Conservation (phyloP, 2,888 invertebrate genomes). For the Phaonia tiefii region DNA sequence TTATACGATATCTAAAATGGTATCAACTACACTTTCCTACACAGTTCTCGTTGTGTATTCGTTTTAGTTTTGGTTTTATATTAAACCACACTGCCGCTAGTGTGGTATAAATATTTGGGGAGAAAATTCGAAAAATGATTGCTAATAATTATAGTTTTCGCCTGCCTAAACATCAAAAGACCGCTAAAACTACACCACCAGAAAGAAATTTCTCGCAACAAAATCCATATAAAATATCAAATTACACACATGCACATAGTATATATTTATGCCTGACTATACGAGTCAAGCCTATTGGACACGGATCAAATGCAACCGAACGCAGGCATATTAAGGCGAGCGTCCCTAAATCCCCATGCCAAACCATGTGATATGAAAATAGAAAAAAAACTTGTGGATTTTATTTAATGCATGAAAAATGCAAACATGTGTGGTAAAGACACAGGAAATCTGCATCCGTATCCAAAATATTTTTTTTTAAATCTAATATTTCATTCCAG, state of each 20-base stretch:
- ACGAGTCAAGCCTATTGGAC: background rate
- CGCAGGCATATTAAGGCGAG: too few species aligned
- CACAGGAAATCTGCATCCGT: too few species aligned
- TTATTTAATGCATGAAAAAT: background rate
- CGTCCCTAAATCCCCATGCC: background rate
- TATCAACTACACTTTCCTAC: too few species aligned
- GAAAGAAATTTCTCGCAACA: constrained; percentile 39
- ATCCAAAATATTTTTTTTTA: too few species aligned
- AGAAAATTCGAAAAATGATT: too few species aligned
- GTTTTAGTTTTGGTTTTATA: background rate
- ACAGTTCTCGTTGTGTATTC: background rate
- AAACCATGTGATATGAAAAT: background rate
- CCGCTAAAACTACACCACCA: background rate
- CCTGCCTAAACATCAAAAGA: constrained; percentile 24
- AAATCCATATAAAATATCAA: constrained; percentile 49
- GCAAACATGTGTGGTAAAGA: too few species aligned
- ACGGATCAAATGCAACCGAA: too few species aligned
- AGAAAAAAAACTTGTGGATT: background rate
- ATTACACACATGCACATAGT: constrained; percentile 37
- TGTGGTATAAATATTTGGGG: too few species aligned
- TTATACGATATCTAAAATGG: too few species aligned
- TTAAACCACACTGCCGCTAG: too few species aligned
- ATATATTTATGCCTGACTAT: background rate
- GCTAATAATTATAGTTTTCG: constrained; percentile 28
- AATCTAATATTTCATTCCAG: too few species aligned